Percentiles rank a stretch among this genome's conserved stretches.
These are phyloP conservation scores for Matsumyia berberina DNA, from an alignment of 2,888 invertebrate genomes.

Conservation along the genomic window DNA sequence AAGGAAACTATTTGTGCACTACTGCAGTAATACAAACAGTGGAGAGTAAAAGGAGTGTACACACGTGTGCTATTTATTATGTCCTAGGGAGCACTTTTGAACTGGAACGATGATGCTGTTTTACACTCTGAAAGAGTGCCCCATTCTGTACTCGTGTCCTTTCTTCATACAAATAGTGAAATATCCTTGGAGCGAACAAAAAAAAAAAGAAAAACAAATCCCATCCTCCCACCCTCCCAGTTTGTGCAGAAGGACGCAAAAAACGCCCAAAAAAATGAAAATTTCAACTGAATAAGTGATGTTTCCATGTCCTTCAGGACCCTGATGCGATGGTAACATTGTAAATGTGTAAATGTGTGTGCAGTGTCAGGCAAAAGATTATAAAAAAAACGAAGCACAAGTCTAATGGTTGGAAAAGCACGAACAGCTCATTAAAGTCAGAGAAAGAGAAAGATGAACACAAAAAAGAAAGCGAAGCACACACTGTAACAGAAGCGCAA, in stretches of 20 bases:
- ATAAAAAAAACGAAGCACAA: conserved; percentile 28
- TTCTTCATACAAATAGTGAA: conserved; percentile 37
- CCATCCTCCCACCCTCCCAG: conserved; percentile 3
- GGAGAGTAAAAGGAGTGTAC: conserved; percentile 9
- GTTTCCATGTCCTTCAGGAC: conserved; percentile 52
- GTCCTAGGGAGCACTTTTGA: conserved; percentile 68
- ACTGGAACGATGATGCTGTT: conserved; percentile 62
- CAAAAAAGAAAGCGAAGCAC: conserved; percentile 21
- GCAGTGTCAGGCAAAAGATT: conserved; percentile 47
- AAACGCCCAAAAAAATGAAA: background rate
- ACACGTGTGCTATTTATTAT: conserved; percentile 70
- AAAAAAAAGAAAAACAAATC: conserved; percentile 21
- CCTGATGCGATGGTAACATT: conserved; percentile 14
- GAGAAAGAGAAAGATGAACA: background rate
- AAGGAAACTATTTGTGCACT: conserved; percentile 56
- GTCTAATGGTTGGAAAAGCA: conserved; percentile 60
- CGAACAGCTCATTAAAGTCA: conserved; percentile 67
- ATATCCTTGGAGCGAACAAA: conserved; percentile 47
- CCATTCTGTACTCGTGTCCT: conserved; percentile 43
- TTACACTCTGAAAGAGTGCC: conserved; percentile 25
- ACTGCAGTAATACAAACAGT: conserved; percentile 63
- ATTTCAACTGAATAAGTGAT: conserved; percentile 53
- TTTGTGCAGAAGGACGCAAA: conserved; percentile 29
- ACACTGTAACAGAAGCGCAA: conserved; percentile 16
- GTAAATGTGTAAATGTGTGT: conserved; percentile 32